These are phyloP conservation scores for Tetanocera ferruginea DNA, from an alignment of 2,888 invertebrate genomes.

Conservation along the genomic window DNA sequence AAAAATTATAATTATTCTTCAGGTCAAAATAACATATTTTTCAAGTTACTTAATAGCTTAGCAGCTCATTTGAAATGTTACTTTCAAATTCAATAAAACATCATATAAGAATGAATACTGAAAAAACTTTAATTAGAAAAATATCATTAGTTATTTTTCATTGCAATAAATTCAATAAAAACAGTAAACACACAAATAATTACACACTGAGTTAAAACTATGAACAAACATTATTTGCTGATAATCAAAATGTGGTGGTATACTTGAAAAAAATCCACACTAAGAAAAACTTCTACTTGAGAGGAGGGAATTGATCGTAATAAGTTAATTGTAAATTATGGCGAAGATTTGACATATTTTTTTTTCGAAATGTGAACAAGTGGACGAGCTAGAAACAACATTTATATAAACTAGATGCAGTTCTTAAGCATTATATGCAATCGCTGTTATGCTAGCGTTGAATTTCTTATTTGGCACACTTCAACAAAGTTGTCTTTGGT, in stretches of 20 bases:
- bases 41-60: no score
- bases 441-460: neutral
- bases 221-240: neutral
- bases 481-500: neutral
- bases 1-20: no score
- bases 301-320: neutral
- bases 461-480: neutral
- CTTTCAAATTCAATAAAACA: neutral
- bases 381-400: neutral
- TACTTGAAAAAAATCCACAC: no score
- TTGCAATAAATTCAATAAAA: neutral
- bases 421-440: neutral
- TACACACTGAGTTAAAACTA: neutral
- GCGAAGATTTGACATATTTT: neutral
- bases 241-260: neutral
- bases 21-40: no score
- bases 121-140: constrained; percentile 8
- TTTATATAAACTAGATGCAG: neutral
- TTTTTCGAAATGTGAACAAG: neutral
- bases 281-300: neutral
- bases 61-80: no score
- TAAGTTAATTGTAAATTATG: neutral
- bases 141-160: neutral
- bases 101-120: neutral
- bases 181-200: neutral